Conservation (phyloP, 2,797 vertebrate species). For the Sebastes trivittatus region DNA sequence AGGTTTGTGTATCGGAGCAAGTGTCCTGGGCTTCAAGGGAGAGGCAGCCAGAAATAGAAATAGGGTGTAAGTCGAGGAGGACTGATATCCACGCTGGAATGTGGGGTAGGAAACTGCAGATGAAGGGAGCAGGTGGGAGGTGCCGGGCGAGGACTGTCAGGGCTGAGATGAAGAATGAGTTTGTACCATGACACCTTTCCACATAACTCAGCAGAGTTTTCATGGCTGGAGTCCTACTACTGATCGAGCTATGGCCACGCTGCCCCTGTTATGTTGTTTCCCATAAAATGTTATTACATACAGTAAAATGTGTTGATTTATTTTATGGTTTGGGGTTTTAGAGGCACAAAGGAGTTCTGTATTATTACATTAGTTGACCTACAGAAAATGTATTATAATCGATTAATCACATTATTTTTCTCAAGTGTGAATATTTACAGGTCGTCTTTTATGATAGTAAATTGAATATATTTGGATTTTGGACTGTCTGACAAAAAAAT, state of each 20-base stretch:
- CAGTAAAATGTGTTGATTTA: background rate
- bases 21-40: constrained; percentile 57
- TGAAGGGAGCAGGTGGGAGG: constrained; percentile 63
- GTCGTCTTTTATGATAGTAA: background rate
- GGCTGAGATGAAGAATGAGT: constrained; percentile 56
- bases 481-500: background rate
- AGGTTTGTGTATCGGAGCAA: constrained; percentile 51
- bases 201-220: constrained; percentile 16
- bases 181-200: constrained; percentile 45
- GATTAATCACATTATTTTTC: background rate
- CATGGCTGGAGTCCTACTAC: background rate
- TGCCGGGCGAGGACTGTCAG: constrained; percentile 24
- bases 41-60: constrained; percentile 79
- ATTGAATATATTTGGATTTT: background rate
- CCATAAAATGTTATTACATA: constrained; percentile 6
- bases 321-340: background rate
- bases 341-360: background rate
- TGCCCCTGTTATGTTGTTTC: background rate
- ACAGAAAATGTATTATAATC: background rate
- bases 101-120: constrained; percentile 72
- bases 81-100: constrained; percentile 76
- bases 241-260: background rate
- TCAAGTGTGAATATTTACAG: background rate
- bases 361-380: background rate
- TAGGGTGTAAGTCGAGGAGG: constrained; percentile 78